Evolutionary conservation across 2,113 vertebrate genomes (phyloP).

Genomic region (Callipepla squamata): DNA sequence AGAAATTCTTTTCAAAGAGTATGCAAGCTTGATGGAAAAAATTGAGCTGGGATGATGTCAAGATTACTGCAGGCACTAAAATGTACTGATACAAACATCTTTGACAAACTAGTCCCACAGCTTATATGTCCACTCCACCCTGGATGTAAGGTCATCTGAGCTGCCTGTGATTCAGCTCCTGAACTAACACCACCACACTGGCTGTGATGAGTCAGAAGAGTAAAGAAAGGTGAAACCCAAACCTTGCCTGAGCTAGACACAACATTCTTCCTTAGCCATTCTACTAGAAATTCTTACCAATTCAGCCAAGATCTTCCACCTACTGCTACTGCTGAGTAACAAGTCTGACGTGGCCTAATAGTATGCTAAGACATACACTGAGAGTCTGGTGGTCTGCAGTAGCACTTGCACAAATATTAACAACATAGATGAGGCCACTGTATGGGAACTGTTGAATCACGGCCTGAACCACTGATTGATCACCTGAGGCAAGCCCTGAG

Average conservation of each 20-base stretch:
- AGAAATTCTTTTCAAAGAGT: neutral
- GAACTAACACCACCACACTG: neutral
- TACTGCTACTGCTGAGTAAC: neutral
- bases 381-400: neutral
- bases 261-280: neutral
- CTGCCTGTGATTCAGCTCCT: neutral
- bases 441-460: too few species aligned
- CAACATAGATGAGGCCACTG: neutral
- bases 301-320: neutral
- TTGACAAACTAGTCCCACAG: conserved; percentile 27
- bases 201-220: neutral
- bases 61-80: neutral
- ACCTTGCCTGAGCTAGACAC: neutral
- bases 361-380: neutral
- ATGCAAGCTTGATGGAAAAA: neutral
- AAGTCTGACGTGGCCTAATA: neutral
- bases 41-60: neutral
- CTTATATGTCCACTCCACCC: conserved; percentile 26
- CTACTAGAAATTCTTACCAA: neutral
- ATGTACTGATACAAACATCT: neutral
- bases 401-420: neutral
- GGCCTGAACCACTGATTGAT: too few species aligned
- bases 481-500: too few species aligned
- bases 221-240: neutral
- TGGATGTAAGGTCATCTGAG: neutral